A percentile compares a stretch with the other conserved stretches of the same genome.
Conservation (phyloP, 2,113 vertebrate genomes). For the Mola mola region DNA sequence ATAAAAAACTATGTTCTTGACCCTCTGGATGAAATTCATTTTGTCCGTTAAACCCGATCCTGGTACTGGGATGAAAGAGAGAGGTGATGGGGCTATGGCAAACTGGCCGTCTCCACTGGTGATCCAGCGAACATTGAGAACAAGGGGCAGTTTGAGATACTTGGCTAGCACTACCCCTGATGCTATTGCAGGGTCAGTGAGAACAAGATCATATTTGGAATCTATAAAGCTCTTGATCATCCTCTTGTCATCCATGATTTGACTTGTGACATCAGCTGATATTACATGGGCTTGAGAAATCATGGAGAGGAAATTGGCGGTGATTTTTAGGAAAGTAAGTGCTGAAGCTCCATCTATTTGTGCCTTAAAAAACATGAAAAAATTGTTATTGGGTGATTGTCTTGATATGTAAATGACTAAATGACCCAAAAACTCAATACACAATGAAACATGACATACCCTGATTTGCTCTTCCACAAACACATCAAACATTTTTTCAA, state of each 20-base stretch:
- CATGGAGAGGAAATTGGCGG: constrained; percentile 33
- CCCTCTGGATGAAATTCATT: constrained; percentile 77
- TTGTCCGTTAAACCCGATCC: constrained; percentile 75
- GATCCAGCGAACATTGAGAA: constrained; percentile 81
- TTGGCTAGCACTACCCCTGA: constrained; percentile 72
- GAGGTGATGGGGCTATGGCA: constrained; percentile 73
- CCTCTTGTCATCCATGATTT: constrained; percentile 51
- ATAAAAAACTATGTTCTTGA: constrained; percentile 70
- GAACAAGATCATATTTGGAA: constrained; percentile 74
- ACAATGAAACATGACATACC: constrained; percentile 5
- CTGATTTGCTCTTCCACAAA: constrained; percentile 44
- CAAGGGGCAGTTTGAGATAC: constrained; percentile 77
- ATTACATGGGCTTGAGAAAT: constrained; percentile 21
- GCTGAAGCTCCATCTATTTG: constrained; percentile 22
- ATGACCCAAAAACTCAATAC: background rate
- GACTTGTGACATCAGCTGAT: constrained; percentile 6
- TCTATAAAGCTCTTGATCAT: constrained; percentile 47
- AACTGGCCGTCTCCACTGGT: constrained; percentile 76
- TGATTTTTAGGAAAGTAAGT: constrained; percentile 51
- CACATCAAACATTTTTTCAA: constrained; percentile 58
- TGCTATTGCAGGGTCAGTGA: constrained; percentile 74
- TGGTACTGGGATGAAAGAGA: constrained; percentile 77
- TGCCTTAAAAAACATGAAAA: constrained; percentile 33
- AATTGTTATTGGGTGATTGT: background rate
- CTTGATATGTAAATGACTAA: background rate